Base-by-base conservation (phyloP, 2,797 vertebrate genomes). In the Dicrostonyx torquatus region DNA sequence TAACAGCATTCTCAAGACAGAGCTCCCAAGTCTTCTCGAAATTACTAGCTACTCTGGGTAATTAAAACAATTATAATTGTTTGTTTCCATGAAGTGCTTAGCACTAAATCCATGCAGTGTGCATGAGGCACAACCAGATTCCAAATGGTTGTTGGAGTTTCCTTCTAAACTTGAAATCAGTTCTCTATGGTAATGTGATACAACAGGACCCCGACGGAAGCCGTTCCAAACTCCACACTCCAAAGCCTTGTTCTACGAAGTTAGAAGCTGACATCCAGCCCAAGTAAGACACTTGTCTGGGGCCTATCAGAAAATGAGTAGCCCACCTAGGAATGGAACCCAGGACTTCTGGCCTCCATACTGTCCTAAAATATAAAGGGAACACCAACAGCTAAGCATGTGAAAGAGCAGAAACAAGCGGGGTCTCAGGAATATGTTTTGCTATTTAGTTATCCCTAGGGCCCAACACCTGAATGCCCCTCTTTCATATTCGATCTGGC, bases 31-130 rank as follows among this genome's bases (percentile, higher is more conserved):
- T 97, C 96, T 93, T 98, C 94, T 98, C 37, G 6, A 98, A 98
- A 98, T 97, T 95, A 98, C 97, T 97, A 96, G 95, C 94, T 97
- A 96, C 82, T 95, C 92, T 89, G 66, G 90, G 95, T 97, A 98
- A 98, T 98, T 98, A 98, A 98, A 98, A 96, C 98, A 97, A 98
- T 98, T 97, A 97, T 80, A 97, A 97, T 96, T 93, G 93, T 97
- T 98, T 96, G 92, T 97, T 98, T 97, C 94, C 94, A 96, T 60
- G 92, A 97, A 97, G 97, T 95, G 96, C 97, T 96, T 95, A 95
- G 94, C 93, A 97, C 97, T 97, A 97, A 97, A 97, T 94, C 89
- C 93, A 76, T 62, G 86, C 68, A 80, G 70, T 91, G 48, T 62
- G 88, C 80, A 68, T 92, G 66, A 96, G 80, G 92, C 84, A 80